Conservation (phyloP, 2,113 vertebrate species). For the Paradisaea rubra region DNA sequence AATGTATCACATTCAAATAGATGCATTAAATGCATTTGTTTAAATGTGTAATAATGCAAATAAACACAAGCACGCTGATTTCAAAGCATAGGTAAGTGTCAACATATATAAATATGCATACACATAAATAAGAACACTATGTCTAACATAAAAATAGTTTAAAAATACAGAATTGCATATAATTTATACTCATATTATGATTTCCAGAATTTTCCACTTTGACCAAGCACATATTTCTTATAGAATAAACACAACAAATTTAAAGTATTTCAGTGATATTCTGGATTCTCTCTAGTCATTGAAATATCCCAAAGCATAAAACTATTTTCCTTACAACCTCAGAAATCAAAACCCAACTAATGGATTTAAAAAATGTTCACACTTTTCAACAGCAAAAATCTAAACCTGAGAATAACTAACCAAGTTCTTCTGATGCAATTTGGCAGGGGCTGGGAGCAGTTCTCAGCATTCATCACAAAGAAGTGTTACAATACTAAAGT, state of each 20-base stretch:
- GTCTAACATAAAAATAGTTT: neutral
- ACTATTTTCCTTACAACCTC: neutral
- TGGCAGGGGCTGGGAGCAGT: neutral
- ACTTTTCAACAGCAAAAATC: neutral
- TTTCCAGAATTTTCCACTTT: slow-evolving; percentile 28
- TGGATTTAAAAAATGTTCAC: neutral
- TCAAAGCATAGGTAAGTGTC: slow-evolving; percentile 59
- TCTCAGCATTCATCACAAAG: neutral
- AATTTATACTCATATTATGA: slow-evolving; percentile 30
- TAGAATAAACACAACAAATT: neutral
- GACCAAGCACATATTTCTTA: neutral
- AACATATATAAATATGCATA: slow-evolving; percentile 34
- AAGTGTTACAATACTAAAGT: neutral
- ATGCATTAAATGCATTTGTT: slow-evolving; percentile 65
- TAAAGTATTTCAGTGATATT: neutral
- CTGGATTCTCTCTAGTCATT: neutral
- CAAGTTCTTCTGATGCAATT: neutral
- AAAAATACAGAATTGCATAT: slow-evolving; percentile 14
- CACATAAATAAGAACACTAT: slow-evolving; percentile 46
- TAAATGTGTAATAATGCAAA: slow-evolving; percentile 71
- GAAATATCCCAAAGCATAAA: neutral
- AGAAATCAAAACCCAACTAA: neutral
- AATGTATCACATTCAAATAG: slow-evolving; percentile 69
- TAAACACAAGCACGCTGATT: slow-evolving; percentile 63
- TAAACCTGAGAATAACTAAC: neutral